Evolutionary conservation across 1,140 invertebrate species (phyloP).

Genomic region (Drosophila athabasca): DNA sequence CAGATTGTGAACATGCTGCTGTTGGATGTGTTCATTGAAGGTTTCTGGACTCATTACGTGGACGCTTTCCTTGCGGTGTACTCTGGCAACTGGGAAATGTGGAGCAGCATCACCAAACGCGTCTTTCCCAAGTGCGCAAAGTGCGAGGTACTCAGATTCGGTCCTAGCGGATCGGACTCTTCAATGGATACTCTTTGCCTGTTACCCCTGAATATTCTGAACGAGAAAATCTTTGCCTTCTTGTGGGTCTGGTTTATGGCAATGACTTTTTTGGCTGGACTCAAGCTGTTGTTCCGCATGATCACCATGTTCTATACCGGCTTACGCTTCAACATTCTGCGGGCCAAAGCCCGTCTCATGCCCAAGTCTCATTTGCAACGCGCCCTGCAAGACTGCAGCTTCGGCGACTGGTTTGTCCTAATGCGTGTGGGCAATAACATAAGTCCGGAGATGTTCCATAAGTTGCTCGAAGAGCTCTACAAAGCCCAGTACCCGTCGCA

Average conservation of each 20-base stretch:
- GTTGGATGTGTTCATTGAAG: conserved; percentile 90
- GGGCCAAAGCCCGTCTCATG: conserved; percentile 83
- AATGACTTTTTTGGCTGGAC: conserved; percentile 86
- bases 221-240: conserved; percentile 92
- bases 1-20: conserved; percentile 86
- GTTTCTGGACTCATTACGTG: conserved; percentile 89
- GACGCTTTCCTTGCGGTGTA: conserved; percentile 85
- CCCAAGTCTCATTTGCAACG: conserved; percentile 33
- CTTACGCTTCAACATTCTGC: conserved; percentile 84
- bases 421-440: conserved; percentile 88
- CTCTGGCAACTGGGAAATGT: conserved; percentile 73
- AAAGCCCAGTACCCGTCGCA: conserved; percentile 30
- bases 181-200: conserved; percentile 88
- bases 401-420: conserved; percentile 89
- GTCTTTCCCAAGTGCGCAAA: conserved; percentile 92
- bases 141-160: conserved; percentile 88
- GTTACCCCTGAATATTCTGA: conserved; percentile 90
- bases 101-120: conserved; percentile 86
- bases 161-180: conserved; percentile 86
- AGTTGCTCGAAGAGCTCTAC: conserved; percentile 84
- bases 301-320: conserved; percentile 55
- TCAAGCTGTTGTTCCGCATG: conserved; percentile 87
- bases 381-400: conserved; percentile 67
- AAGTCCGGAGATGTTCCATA: conserved; percentile 86
- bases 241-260: conserved; percentile 93